These are phyloP conservation scores for Brachionus sp. DNA, from an alignment of 1,140 invertebrate species.

Conservation along the genomic window DNA sequence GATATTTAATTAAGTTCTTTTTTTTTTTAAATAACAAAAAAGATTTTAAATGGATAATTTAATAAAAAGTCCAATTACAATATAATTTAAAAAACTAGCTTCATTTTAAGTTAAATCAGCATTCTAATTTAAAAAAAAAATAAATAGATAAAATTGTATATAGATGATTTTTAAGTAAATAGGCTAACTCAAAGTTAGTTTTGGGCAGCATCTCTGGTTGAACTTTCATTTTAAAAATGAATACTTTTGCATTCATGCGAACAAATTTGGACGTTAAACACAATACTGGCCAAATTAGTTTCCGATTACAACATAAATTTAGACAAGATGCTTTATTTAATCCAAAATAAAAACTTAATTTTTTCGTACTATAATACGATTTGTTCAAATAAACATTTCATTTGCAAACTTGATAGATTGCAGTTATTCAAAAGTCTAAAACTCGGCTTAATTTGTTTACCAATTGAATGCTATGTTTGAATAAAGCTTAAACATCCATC, in stretches of 20 bases:
- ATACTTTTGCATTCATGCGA: neutral
- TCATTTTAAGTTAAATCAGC: neutral
- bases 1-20: neutral
- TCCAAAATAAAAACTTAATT: neutral
- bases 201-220: neutral
- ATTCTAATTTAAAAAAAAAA: neutral
- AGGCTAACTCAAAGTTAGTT: neutral
- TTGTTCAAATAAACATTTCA: too few relatives aligned
- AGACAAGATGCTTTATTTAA: neutral
- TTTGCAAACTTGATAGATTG: neutral
- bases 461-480: neutral
- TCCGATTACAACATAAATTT: neutral
- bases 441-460: neutral
- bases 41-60: neutral
- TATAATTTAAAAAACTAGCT: neutral
- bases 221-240: neutral
- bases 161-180: neutral
- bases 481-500: neutral
- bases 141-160: neutral
- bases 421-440: neutral
- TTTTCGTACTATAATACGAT: too few relatives aligned
- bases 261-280: neutral
- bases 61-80: neutral
- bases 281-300: neutral
- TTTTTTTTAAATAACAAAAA: neutral